These are phyloP conservation scores for Neolamprologus caudopunctatus DNA, from an alignment of 2,113 vertebrate species.

Conservation along the genomic window DNA sequence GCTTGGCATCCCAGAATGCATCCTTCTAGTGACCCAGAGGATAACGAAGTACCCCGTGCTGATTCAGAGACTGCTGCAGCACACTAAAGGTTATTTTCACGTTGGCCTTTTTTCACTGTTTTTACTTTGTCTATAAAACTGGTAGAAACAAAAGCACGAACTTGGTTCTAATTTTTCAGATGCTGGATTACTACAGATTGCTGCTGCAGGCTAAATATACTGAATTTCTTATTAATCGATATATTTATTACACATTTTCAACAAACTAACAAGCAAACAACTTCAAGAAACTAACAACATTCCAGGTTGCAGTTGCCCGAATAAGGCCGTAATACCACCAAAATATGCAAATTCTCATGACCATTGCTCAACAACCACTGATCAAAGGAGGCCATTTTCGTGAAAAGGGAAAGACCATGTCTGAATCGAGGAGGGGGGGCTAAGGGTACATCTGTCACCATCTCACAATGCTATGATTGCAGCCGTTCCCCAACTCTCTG, in stretches of 20 bases:
- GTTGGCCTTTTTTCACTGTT: background rate
- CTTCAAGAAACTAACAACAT: background rate
- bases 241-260: background rate
- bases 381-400: background rate
- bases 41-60: constrained; percentile 96
- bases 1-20: constrained; percentile 92
- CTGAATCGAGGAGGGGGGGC: background rate
- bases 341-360: background rate
- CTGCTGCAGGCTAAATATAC: background rate
- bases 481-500: fast-evolving
- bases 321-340: background rate
- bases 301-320: background rate
- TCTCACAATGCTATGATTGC: background rate
- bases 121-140: background rate
- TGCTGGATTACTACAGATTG: background rate
- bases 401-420: background rate
- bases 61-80: constrained; percentile 87
- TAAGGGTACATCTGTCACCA: background rate
- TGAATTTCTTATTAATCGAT: background rate
- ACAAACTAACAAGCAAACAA: background rate
- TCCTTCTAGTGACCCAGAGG: constrained; percentile 91
- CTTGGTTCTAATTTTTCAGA: background rate
- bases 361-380: background rate
- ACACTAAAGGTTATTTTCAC: constrained; percentile 81
- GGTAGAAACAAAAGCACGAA: background rate